A percentile compares a stretch with the other conserved stretches of the same genome.
Evolutionary conservation across 1,140 invertebrate species (phyloP).

Genomic region (Trichonephila clavipes): DNA sequence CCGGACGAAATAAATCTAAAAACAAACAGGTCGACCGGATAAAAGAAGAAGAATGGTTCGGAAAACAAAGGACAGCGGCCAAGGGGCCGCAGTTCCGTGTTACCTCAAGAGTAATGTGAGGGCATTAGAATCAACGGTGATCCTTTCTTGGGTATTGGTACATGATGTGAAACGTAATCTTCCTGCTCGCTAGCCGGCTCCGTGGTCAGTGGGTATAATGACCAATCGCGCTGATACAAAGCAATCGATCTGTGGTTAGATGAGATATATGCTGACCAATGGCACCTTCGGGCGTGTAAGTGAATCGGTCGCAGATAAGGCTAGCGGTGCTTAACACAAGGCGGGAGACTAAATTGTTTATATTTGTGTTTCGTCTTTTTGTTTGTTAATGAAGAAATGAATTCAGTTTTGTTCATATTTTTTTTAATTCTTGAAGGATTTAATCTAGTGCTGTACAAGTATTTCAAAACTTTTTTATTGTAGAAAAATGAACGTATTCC

Average conservation of each 20-base stretch:
- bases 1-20: not conserved
- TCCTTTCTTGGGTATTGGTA: conserved; percentile 60
- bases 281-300: conserved; percentile 24
- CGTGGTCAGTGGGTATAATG: conserved; percentile 66
- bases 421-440: too few species aligned
- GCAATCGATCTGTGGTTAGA: conserved; percentile 50
- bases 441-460: too few species aligned
- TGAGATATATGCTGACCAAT: conserved; percentile 33
- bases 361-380: not conserved
- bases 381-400: not conserved
- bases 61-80: conserved; percentile 10
- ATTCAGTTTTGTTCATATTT: too few species aligned
- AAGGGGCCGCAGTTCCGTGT: not conserved
- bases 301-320: not conserved
- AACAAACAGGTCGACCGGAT: not conserved
- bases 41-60: conserved; percentile 43
- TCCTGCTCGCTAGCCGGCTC: not conserved
- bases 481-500: too few species aligned
- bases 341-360: not conserved
- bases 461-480: too few species aligned
- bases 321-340: not conserved
- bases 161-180: conserved; percentile 71
- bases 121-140: conserved; percentile 68
- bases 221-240: conserved; percentile 45
- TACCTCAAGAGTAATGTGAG: conserved; percentile 52